A percentile compares a stretch with the other conserved stretches of the same genome.
Conservation (phyloP, 2,113 vertebrate species). For the Psittacara wagleri region DNA sequence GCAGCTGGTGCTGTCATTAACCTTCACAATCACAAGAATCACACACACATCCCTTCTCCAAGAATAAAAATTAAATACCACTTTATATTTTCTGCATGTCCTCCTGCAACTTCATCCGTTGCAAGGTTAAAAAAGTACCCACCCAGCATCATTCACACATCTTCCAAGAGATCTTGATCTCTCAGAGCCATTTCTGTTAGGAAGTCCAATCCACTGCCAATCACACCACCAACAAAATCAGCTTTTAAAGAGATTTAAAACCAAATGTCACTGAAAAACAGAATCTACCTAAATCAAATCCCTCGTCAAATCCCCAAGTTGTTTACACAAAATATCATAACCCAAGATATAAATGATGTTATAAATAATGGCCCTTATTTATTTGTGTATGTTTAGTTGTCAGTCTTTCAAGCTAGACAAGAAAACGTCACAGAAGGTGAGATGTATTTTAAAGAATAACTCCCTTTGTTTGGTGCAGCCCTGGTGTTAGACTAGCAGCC, state of each 20-base stretch:
- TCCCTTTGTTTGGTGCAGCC: background rate
- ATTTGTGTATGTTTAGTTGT: background rate
- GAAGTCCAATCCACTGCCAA: background rate
- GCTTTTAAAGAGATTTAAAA: background rate
- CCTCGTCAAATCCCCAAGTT: background rate
- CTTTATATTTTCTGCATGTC: background rate
- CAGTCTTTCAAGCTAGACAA: background rate
- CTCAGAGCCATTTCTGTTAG: background rate
- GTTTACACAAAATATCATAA: background rate
- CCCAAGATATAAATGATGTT: background rate
- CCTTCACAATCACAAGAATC: background rate
- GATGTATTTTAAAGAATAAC: background rate
- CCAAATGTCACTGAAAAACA: background rate
- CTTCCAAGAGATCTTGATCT: background rate
- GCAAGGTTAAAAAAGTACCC: background rate
- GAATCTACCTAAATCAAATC: background rate
- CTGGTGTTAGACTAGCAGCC: background rate
- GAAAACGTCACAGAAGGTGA: background rate
- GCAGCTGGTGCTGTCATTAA: background rate
- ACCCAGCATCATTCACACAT: background rate
- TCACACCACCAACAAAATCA: background rate
- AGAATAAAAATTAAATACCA: background rate
- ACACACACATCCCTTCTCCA: background rate
- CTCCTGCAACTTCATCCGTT: background rate
- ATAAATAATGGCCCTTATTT: background rate